Conservation (phyloP, 2,113 vertebrate genomes). For the Eurypyga helias region DNA sequence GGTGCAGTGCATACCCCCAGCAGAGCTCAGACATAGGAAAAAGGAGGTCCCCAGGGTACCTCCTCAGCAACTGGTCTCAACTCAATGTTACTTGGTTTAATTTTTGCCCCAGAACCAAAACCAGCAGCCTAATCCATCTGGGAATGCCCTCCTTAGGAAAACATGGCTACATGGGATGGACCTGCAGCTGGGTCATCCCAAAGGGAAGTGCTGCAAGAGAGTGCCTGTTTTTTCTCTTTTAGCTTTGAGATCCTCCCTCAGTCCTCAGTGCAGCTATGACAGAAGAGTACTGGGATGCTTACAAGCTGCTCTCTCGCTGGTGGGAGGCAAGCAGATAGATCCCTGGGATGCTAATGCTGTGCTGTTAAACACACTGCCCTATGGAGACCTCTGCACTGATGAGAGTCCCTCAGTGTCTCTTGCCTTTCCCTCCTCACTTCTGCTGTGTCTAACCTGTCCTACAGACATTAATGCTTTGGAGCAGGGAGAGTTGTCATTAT, state of each 20-base stretch:
- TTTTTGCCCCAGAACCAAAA: neutral
- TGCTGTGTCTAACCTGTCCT: neutral
- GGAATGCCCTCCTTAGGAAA: neutral
- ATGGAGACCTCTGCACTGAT: rapidly evolving
- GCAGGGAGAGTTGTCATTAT: neutral
- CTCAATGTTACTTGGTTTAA: neutral
- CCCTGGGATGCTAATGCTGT: neutral
- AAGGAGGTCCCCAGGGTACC: neutral
- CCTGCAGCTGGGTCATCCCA: neutral
- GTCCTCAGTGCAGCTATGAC: neutral
- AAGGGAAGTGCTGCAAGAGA: neutral
- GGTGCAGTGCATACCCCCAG: too few species aligned
- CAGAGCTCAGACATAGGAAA: neutral
- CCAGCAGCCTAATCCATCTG: neutral
- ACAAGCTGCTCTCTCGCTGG: neutral
- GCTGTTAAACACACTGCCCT: neutral
- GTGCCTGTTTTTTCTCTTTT: neutral
- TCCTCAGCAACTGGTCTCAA: rapidly evolving
- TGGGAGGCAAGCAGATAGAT: neutral
- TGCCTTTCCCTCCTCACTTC: neutral
- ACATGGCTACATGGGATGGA: neutral
- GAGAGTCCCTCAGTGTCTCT: rapidly evolving
- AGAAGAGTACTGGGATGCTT: neutral
- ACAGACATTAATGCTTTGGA: neutral
- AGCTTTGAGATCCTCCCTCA: neutral